Evolutionary conservation across 2,888 invertebrate genomes (phyloP).

Genomic region (Beris morrisii): DNA sequence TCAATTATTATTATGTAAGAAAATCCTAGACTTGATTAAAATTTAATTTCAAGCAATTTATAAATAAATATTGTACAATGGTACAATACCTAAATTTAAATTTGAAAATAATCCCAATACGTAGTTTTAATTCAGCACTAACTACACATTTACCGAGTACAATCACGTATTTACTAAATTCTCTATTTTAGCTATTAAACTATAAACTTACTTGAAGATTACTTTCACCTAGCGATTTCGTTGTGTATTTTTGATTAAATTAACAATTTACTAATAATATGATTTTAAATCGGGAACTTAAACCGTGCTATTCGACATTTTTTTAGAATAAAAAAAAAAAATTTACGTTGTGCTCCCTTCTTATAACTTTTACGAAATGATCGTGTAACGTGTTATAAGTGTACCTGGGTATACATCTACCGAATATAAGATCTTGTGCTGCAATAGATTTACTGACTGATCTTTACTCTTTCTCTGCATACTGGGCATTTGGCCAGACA

Average conservation of each 20-base stretch:
- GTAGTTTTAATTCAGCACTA: no score
- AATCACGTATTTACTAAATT: no score
- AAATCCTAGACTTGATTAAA: conserved; percentile 24
- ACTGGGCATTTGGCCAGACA: conserved; percentile 26
- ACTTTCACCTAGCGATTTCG: no score
- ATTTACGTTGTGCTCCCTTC: conserved; percentile 20
- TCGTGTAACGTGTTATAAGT: conserved; percentile 3
- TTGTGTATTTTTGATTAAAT: no score
- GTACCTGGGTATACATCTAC: background rate
- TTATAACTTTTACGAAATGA: conserved; percentile 13
- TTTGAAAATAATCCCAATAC: no score
- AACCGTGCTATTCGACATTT: background rate
- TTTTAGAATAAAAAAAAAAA: conserved; percentile 12
- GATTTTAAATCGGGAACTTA: background rate
- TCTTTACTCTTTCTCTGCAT: conserved; percentile 10
- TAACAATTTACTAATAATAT: no score
- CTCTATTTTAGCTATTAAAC: no score
- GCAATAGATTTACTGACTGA: conserved; percentile 21
- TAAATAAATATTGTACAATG: no score
- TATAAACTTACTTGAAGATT: no score
- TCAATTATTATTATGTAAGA: conserved; percentile 11
- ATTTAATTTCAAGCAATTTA: conserved; percentile 29
- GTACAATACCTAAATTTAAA: no score
- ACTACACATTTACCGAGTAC: no score
- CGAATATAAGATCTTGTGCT: background rate